Evolutionary conservation across 2,888 invertebrate species (phyloP).

Genomic region (Agriopis aurantiaria): DNA sequence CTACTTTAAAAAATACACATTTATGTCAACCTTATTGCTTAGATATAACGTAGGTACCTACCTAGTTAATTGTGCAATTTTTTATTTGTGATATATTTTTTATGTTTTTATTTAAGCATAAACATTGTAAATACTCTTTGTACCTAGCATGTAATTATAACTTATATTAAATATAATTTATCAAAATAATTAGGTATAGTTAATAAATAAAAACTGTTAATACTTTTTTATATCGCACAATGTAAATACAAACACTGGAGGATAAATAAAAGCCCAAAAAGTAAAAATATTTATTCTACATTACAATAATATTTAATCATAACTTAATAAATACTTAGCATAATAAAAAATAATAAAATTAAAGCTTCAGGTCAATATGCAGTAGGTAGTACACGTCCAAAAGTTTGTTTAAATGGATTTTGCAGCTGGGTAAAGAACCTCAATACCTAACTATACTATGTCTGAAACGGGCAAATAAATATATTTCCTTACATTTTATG

Average conservation of each 20-base stretch:
- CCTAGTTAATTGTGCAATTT: slow-evolving; percentile 3
- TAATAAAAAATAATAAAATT: neutral
- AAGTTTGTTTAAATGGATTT: too few species aligned
- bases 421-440: too few species aligned
- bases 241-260: slow-evolving; percentile 32
- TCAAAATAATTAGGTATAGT: neutral
- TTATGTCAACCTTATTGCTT: too few species aligned
- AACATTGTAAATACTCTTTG: slow-evolving; percentile 35
- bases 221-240: neutral
- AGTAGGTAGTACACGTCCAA: too few species aligned
- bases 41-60: too few species aligned
- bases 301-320: slow-evolving; percentile 4
- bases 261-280: slow-evolving; percentile 39
- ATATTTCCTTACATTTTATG: too few species aligned
- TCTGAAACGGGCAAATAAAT: too few species aligned
- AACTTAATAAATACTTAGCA: neutral
- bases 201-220: neutral
- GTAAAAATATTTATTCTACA: slow-evolving; percentile 39
- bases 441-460: too few species aligned
- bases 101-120: slow-evolving; percentile 1
- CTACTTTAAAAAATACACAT: neutral
- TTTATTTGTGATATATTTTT: slow-evolving; percentile 2
- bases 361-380: too few species aligned
- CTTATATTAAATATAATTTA: neutral
- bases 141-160: neutral